Percentiles rank a stretch among this genome's conserved stretches.
phyloP scores from a whole-genome alignment of 2,888 invertebrate genomes.

The Noctua janthe region DNA sequence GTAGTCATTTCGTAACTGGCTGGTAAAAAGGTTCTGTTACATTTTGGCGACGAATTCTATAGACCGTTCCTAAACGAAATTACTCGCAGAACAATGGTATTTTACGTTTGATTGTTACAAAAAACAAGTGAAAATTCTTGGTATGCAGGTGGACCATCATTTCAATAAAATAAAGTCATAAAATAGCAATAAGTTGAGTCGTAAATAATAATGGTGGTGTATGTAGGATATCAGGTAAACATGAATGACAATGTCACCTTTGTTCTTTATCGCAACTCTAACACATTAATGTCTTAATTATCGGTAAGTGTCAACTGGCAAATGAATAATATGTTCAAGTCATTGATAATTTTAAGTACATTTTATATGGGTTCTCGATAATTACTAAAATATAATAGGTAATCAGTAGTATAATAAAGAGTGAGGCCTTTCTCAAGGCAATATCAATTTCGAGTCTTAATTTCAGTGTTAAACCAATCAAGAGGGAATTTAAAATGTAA shows the following conservation, averaged over 20 bases:
- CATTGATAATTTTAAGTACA: constrained; percentile 45
- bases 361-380: constrained; percentile 3
- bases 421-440: constrained; percentile 56
- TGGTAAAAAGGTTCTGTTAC: not conserved
- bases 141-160: constrained; percentile 21
- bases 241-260: constrained; percentile 74
- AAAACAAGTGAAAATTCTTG: constrained; percentile 14
- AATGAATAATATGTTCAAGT: constrained; percentile 53
- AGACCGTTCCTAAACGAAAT: constrained; percentile 15
- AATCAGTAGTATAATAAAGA: constrained; percentile 29
- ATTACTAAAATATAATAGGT: constrained; percentile 22
- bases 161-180: constrained; percentile 41
- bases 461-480: constrained; percentile 48
- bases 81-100: constrained; percentile 10
- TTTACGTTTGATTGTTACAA: constrained; percentile 20
- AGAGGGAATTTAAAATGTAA: constrained; percentile 12
- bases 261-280: constrained; percentile 65
- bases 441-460: constrained; percentile 47
- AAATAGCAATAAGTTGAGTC: constrained; percentile 39
- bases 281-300: constrained; percentile 59
- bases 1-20: not conserved
- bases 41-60: constrained; percentile 5
- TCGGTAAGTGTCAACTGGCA: constrained; percentile 31
- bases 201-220: constrained; percentile 44
- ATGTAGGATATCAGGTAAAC: constrained; percentile 57